Conservation (phyloP, 2,797 vertebrate genomes). For the Mallotus villosus region DNA sequence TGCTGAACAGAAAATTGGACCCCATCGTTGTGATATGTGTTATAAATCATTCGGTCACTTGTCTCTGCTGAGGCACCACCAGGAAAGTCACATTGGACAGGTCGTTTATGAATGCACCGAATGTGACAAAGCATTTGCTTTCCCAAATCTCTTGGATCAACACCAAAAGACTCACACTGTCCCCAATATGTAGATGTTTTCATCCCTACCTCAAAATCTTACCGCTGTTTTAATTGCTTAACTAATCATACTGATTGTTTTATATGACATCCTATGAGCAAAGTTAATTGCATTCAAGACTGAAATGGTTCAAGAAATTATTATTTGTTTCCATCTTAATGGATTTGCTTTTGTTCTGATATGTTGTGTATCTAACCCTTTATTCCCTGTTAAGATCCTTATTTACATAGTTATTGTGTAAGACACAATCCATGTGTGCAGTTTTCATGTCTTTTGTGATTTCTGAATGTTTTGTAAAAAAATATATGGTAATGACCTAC, state of each 20-base stretch:
- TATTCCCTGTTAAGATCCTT: neutral
- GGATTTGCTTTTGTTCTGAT: neutral
- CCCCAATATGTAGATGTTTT: conserved; percentile 10
- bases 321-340: neutral
- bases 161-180: conserved; percentile 72
- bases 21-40: conserved; percentile 79
- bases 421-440: too few species aligned
- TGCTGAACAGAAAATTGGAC: conserved; percentile 54
- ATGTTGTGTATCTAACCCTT: too few species aligned
- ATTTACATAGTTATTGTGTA: neutral
- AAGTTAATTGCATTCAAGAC: neutral
- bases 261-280: neutral
- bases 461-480: neutral
- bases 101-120: conserved; percentile 83
- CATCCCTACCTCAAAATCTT: conserved; percentile 3
- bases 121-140: conserved; percentile 83
- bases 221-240: neutral
- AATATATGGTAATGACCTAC: neutral
- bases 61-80: conserved; percentile 69
- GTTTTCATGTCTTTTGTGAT: neutral
- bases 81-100: conserved; percentile 79
- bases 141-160: conserved; percentile 75
- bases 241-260: neutral
- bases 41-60: conserved; percentile 72
- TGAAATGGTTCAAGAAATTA: neutral